Conservation (phyloP, 1,140 invertebrate species). For the Plectrocnemia conspersa region DNA sequence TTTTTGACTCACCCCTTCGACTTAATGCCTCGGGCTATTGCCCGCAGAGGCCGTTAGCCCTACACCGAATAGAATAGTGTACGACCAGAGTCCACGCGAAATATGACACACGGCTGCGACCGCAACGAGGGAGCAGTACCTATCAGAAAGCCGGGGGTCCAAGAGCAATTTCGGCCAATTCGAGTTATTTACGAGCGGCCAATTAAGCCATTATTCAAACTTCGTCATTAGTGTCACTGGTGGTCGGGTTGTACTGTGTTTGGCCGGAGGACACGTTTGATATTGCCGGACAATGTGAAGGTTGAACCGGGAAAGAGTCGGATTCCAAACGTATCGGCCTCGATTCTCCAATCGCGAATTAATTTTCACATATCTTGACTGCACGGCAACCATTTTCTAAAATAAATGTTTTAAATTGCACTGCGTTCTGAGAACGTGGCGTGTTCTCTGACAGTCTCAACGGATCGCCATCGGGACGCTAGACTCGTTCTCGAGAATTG, state of each 20-base stretch:
- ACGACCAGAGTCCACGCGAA: too few relatives aligned
- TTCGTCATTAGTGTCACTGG: conserved; percentile 9
- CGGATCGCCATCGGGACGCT: background rate
- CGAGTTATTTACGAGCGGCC: conserved; percentile 15
- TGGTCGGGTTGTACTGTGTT: background rate
- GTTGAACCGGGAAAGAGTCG: too few relatives aligned
- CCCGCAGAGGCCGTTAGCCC: too few relatives aligned
- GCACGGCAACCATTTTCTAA: conserved; percentile 11
- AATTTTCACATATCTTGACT: background rate
- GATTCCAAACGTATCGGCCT: background rate
- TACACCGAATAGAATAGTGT: too few relatives aligned
- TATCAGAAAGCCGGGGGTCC: too few relatives aligned
- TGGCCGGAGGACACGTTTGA: background rate
- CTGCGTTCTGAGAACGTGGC: conserved; percentile 33
- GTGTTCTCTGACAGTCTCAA: conserved; percentile 20
- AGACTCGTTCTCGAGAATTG: conserved; percentile 13
- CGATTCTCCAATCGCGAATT: background rate
- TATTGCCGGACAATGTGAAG: background rate
- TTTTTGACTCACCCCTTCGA: too few relatives aligned
- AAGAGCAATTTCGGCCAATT: conserved; percentile 12
- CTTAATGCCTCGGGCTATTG: too few relatives aligned
- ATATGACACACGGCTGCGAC: too few relatives aligned
- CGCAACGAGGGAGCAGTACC: too few relatives aligned
- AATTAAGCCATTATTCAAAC: conserved; percentile 23
- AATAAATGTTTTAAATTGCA: conserved; percentile 32